Percentiles rank a stretch among this genome's conserved stretches.
Evolutionary conservation across 2,113 vertebrate genomes (phyloP).

Genomic region (Hippoglossus stenolepis): DNA sequence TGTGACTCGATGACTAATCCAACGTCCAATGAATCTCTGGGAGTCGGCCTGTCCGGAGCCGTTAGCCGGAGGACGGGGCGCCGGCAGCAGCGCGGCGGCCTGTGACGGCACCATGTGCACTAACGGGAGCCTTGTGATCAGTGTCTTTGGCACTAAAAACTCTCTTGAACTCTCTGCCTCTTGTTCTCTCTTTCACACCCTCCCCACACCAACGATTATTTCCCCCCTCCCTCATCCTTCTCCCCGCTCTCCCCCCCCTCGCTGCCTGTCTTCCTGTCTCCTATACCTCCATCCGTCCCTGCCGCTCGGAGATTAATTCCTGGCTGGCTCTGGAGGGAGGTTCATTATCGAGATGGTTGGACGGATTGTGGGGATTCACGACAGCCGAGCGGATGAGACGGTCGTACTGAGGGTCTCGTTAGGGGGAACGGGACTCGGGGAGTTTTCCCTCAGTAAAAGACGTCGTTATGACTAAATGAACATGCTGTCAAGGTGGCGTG

Average conservation of each 20-base stretch:
- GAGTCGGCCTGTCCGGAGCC: conserved; percentile 35
- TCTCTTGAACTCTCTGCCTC: conserved; percentile 1
- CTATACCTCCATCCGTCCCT: neutral
- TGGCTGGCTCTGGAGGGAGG: conserved; percentile 27
- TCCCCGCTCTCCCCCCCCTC: neutral
- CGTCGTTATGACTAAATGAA: conserved; percentile 52
- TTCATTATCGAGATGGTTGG: conserved; percentile 50
- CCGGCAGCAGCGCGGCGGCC: conserved; percentile 11
- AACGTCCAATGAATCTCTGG: conserved; percentile 39
- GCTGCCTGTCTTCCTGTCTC: conserved; percentile 13
- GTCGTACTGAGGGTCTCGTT: conserved; percentile 52
- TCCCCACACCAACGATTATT: neutral
- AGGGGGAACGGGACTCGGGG: conserved; percentile 3
- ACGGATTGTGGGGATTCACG: conserved; percentile 34
- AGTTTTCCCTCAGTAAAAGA: conserved; percentile 26
- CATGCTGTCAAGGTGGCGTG: conserved; percentile 51
- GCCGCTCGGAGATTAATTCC: conserved; percentile 43
- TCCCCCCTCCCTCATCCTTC: neutral
- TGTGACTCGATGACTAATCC: conserved; percentile 51
- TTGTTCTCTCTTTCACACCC: conserved; percentile 43
- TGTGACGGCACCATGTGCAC: conserved; percentile 31
- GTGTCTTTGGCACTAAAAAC: conserved; percentile 23
- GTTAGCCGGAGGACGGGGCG: conserved; percentile 25
- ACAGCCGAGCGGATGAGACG: conserved; percentile 50
- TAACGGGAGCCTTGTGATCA: conserved; percentile 27